Evolutionary conservation across 1,140 invertebrate species (phyloP).

Genomic region (Drosophila simulans): DNA sequence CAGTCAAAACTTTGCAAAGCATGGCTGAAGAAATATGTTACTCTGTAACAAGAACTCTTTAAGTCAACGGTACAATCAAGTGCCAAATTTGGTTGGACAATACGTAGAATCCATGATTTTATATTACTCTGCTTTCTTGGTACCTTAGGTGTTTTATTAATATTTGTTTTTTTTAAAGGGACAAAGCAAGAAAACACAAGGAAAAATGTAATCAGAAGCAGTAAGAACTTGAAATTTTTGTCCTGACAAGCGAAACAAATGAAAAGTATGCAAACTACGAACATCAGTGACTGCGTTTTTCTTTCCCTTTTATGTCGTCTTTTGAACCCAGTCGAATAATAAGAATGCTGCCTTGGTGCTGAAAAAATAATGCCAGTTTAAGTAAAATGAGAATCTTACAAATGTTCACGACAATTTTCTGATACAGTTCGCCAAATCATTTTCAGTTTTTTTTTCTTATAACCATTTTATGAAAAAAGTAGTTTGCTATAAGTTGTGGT

Average conservation of each 20-base stretch:
- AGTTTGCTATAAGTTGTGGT: too few relatives aligned
- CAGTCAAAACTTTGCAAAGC: too few relatives aligned
- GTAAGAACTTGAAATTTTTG: slow-evolving; percentile 50
- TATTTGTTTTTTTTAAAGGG: slow-evolving; percentile 3
- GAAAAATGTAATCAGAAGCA: slow-evolving; percentile 30
- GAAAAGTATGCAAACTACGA: slow-evolving; percentile 58
- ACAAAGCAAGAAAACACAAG: slow-evolving; percentile 9
- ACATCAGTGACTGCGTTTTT: neutral
- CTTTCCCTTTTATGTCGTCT: neutral
- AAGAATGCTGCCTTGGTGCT: slow-evolving; percentile 22
- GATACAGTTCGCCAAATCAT: too few relatives aligned
- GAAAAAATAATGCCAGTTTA: slow-evolving; percentile 17
- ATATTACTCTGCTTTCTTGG: slow-evolving; percentile 7
- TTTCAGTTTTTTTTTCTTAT: too few relatives aligned
- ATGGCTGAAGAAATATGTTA: neutral
- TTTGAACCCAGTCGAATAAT: slow-evolving; percentile 6
- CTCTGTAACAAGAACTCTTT: neutral
- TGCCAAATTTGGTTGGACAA: slow-evolving; percentile 30
- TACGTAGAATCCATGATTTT: slow-evolving; percentile 15
- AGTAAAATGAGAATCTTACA: too few relatives aligned
- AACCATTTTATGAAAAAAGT: too few relatives aligned
- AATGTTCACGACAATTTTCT: too few relatives aligned
- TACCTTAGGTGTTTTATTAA: slow-evolving; percentile 17
- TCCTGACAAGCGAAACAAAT: slow-evolving; percentile 56
- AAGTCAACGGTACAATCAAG: slow-evolving; percentile 15